Base-by-base conservation (phyloP, 2,797 vertebrate genomes). In the Scyliorhinus canicula region DNA sequence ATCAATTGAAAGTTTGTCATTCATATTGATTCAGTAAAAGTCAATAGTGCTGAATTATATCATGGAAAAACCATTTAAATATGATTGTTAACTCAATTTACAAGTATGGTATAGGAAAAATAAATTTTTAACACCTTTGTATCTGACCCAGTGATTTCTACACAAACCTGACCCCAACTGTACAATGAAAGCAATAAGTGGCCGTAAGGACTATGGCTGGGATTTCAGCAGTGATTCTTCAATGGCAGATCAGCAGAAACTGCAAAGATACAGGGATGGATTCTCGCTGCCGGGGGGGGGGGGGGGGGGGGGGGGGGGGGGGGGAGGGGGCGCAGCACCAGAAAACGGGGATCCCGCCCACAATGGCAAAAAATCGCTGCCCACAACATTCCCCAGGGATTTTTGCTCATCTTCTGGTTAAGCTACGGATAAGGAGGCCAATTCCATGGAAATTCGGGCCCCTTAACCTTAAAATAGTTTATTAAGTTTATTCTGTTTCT, bases 21-120 rank as follows among this genome's bases (percentile, higher is more conserved):
- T 93, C 47, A 52, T 35, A 93, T 93, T 71, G 93, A 93, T 93
- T 93, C 71, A 50, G 1, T 19, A 93, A 82, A 69, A 93, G 40
- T 71, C 93, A 93, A 93, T 93, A 93, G 63, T 35, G 12, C 28
- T 67, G 85, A 31, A 52, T 9, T 69, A 71, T 93, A 40, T 52
- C 12, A 71, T 88, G 65, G 52, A 21, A 93, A 93, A 93, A 50
- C 28, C 12, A 47, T 14, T 93, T 93, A 71, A 69, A 93, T 93
- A 93, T 93, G 63, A 71, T 71, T 93, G 65, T 57, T 88, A 57
- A 93, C 14, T 71, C 40, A 50, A 93, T 93, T 69, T 93, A 71
- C 8, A 35, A 26, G 21, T 65, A 65, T n/a, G 16, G 26, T 4
- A n/a, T n/a, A n/a, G n/a, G n/a, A n/a, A 93, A 26, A 93, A 31